phyloP scores from a whole-genome alignment of 2,888 invertebrate genomes.

The Melinaea menophilus region DNA sequence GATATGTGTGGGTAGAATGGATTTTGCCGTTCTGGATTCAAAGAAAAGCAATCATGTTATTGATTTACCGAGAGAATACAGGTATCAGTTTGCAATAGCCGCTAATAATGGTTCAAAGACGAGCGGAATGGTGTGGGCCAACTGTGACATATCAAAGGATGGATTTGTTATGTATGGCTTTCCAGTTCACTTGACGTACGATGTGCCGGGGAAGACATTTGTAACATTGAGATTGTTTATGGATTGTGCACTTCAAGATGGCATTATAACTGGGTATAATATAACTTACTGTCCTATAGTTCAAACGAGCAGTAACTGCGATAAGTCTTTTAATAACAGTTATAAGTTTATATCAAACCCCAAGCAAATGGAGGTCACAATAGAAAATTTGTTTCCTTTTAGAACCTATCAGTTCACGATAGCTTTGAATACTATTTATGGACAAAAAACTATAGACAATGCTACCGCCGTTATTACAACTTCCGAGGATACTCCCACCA shows the following conservation, averaged over 20 bases:
- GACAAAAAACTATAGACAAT: conserved; percentile 61
- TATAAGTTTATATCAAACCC: conserved; percentile 64
- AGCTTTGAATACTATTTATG: conserved; percentile 75
- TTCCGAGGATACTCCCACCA: conserved; percentile 80
- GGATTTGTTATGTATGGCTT: conserved; percentile 76
- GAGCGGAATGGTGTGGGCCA: conserved; percentile 92
- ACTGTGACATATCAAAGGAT: conserved; percentile 78
- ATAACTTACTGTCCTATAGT: conserved; percentile 85
- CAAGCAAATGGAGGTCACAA: conserved; percentile 71
- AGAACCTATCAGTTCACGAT: conserved; percentile 85
- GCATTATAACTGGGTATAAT: conserved; percentile 83
- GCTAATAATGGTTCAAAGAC: conserved; percentile 83
- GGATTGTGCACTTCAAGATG: conserved; percentile 85
- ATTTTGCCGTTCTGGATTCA: conserved; percentile 58
- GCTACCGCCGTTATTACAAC: conserved; percentile 82
- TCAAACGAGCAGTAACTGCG: conserved; percentile 75
- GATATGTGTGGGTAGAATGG: conserved; percentile 76
- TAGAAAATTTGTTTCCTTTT: conserved; percentile 84
- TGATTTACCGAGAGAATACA: conserved; percentile 77
- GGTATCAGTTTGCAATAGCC: conserved; percentile 89
- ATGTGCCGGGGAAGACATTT: conserved; percentile 58
- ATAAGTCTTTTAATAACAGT: conserved; percentile 57
- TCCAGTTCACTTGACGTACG: conserved; percentile 57
- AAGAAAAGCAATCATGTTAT: conserved; percentile 74
- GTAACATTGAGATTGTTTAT: conserved; percentile 84